Percentiles rank a stretch among this genome's conserved stretches.
Conservation (phyloP, 2,113 vertebrate species). For the Psilopsiagon aymara region DNA sequence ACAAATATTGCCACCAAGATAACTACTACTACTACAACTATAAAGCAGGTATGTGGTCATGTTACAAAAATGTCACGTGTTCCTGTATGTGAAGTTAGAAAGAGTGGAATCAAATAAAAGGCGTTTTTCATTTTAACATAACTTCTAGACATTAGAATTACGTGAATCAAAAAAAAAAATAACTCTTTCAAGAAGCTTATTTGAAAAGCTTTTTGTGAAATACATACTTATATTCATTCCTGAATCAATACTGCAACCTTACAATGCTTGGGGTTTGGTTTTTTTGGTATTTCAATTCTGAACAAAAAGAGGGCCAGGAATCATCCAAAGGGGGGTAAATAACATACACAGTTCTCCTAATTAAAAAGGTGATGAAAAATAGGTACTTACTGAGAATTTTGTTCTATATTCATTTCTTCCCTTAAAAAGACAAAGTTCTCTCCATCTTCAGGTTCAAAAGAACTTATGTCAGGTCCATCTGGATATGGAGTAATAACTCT, state of each 20-base stretch:
- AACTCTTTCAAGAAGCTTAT: background rate
- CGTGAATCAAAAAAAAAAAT: background rate
- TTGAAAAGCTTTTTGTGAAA: background rate
- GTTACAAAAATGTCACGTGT: background rate
- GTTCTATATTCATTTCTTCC: conserved; percentile 76
- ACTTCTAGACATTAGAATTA: background rate
- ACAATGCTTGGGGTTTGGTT: background rate
- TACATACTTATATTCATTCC: background rate
- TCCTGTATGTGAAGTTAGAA: background rate
- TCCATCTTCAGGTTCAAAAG: conserved; percentile 82
- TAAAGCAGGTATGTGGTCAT: background rate
- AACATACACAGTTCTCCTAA: background rate
- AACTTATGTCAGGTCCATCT: conserved; percentile 89
- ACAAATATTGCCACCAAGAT: background rate
- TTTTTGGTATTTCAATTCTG: background rate
- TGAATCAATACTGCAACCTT: background rate
- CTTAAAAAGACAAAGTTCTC: conserved; percentile 77
- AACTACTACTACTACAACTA: background rate
- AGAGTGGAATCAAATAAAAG: background rate
- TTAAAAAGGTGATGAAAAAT: background rate
- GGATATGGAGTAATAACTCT: conserved; percentile 91
- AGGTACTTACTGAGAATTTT: conserved; percentile 71
- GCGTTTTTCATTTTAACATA: background rate
- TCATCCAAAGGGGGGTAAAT: background rate
- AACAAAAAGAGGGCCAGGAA: background rate